Conservation (phyloP, 2,888 invertebrate species). For the Rhagonycha lutea region DNA sequence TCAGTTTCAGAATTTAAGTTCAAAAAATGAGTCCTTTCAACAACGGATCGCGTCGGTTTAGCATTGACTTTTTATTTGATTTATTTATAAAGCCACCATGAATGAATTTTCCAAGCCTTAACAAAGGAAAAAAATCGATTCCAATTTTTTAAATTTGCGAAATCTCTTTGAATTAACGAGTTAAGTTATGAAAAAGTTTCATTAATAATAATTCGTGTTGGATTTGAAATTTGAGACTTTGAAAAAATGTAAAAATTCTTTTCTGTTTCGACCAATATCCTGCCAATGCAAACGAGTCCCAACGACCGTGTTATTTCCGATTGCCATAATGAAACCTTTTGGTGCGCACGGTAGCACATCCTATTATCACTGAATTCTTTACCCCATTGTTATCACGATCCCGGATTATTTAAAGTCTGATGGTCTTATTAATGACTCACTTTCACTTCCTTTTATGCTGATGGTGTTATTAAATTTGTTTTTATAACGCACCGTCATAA, state of each 20-base stretch:
- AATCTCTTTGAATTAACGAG: neutral
- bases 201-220: neutral
- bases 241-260: slow-evolving; percentile 1
- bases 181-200: neutral
- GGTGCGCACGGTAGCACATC: slow-evolving; percentile 39
- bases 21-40: neutral
- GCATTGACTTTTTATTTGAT: neutral
- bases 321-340: slow-evolving; percentile 42
- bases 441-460: slow-evolving; percentile 39
- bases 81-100: neutral
- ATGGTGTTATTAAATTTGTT: slow-evolving; percentile 45
- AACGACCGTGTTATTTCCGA: slow-evolving; percentile 40
- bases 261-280: slow-evolving; percentile 9
- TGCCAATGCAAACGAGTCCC: slow-evolving; percentile 29
- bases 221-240: neutral
- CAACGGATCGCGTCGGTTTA: neutral
- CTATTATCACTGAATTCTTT: slow-evolving; percentile 45
- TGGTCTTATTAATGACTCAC: slow-evolving; percentile 45
- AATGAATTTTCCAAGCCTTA: neutral
- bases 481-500: slow-evolving; percentile 38
- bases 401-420: slow-evolving; percentile 45
- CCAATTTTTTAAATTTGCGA: neutral
- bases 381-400: slow-evolving; percentile 44
- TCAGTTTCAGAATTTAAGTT: neutral
- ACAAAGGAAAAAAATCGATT: neutral